Conservation (phyloP, 2,113 vertebrate species). For the Lates calcarifer region DNA sequence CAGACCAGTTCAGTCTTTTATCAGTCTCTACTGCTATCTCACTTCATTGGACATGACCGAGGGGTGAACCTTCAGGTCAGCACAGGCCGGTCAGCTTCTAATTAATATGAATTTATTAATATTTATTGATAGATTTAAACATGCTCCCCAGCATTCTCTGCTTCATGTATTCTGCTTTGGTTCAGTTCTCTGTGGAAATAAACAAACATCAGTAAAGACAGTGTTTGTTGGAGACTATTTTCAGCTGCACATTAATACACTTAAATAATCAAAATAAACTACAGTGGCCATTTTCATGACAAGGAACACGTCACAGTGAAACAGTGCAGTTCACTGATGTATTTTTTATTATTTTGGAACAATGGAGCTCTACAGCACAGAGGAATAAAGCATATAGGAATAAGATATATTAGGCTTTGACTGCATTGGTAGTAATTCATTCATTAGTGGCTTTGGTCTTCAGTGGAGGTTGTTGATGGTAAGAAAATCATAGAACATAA, state of each 20-base stretch:
- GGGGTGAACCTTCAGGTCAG: constrained; percentile 24
- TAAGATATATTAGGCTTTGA: background rate
- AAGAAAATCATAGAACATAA: too few species aligned
- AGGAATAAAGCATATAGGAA: background rate
- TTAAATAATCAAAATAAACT: background rate
- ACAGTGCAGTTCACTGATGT: background rate
- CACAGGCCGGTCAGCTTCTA: constrained; percentile 1
- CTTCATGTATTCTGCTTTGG: background rate
- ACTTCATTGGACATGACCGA: constrained; percentile 55
- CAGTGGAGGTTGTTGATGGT: too few species aligned
- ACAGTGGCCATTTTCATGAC: background rate
- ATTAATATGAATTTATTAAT: constrained; percentile 4
- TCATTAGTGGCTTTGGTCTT: too few species aligned
- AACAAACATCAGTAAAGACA: background rate
- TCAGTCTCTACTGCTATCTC: constrained; percentile 1
- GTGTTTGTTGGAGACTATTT: background rate
- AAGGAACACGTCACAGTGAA: background rate
- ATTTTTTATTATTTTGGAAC: constrained; percentile 5
- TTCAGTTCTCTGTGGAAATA: too few species aligned
- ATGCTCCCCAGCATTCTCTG: too few species aligned
- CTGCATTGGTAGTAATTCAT: too few species aligned
- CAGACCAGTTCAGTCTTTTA: background rate
- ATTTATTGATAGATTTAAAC: background rate
- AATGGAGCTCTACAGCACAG: background rate
- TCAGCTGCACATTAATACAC: background rate